Conservation (phyloP, 2,113 vertebrate genomes). For the Macrotis lagotis region DNA sequence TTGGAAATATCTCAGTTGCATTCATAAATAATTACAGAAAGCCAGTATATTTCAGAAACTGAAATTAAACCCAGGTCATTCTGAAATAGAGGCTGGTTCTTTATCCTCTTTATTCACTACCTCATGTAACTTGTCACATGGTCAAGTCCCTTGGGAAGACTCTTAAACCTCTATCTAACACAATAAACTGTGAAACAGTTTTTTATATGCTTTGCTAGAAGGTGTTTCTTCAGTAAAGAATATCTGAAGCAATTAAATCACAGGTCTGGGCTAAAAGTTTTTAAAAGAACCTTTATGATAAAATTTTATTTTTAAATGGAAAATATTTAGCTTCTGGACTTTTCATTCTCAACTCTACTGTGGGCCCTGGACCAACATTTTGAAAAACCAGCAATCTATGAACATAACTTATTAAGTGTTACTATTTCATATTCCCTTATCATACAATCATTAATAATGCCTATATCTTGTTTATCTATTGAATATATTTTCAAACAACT, state of each 20-base stretch:
- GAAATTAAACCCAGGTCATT: neutral
- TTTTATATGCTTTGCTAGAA: neutral
- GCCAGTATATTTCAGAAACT: neutral
- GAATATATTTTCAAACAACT: neutral
- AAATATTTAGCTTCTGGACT: conserved; percentile 43
- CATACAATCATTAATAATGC: neutral
- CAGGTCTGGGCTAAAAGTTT: neutral
- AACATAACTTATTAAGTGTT: conserved; percentile 17
- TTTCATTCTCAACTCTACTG: conserved; percentile 51
- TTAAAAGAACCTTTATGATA: neutral
- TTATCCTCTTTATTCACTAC: neutral
- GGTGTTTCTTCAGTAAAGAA: neutral
- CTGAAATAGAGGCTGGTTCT: neutral
- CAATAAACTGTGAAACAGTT: neutral
- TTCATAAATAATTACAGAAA: neutral
- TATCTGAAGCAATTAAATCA: neutral
- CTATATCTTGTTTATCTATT: neutral
- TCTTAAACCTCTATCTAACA: neutral
- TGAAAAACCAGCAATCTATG: neutral
- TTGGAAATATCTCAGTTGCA: neutral
- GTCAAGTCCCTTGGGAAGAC: neutral
- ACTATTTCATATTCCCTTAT: neutral
- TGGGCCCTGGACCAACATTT: conserved; percentile 5
- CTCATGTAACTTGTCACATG: neutral
- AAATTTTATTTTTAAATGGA: conserved; percentile 50